Conservation (phyloP, 2,888 invertebrate species). For the Ennomos fuscantarius region DNA sequence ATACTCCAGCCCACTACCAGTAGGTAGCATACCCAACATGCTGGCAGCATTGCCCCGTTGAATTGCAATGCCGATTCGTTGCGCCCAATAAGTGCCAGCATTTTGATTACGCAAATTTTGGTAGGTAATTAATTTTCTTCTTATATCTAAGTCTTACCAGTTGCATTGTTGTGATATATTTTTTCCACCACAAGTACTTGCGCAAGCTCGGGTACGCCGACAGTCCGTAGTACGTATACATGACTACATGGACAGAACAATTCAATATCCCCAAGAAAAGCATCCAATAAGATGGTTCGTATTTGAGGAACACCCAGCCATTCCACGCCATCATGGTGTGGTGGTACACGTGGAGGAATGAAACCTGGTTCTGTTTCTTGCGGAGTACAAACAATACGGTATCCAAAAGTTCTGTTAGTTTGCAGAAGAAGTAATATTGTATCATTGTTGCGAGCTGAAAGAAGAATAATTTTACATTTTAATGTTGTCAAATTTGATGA, state of each 20-base stretch:
- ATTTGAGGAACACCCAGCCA: conserved; percentile 92
- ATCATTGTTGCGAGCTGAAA: conserved; percentile 38
- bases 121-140: conserved; percentile 40
- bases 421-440: conserved; percentile 90
- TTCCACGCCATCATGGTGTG: conserved; percentile 89
- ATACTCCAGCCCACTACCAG: too few species aligned
- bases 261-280: conserved; percentile 90
- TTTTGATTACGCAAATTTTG: too few species aligned
- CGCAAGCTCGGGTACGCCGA: conserved; percentile 92
- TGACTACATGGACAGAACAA: conserved; percentile 93
- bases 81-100: too few species aligned
- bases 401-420: conserved; percentile 90
- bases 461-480: background rate
- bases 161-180: conserved; percentile 93
- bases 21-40: too few species aligned
- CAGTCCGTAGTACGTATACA: conserved; percentile 94
- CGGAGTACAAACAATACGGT: conserved; percentile 94
- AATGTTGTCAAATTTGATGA: too few species aligned
- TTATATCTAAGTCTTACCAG: conserved; percentile 88
- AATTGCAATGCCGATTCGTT: too few species aligned
- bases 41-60: too few species aligned
- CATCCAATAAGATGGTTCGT: conserved; percentile 90
- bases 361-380: conserved; percentile 93
- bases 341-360: conserved; percentile 95
- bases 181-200: conserved; percentile 97